Evolutionary conservation across 1,140 invertebrate species (phyloP).

Genomic region (Nymphalis io): DNA sequence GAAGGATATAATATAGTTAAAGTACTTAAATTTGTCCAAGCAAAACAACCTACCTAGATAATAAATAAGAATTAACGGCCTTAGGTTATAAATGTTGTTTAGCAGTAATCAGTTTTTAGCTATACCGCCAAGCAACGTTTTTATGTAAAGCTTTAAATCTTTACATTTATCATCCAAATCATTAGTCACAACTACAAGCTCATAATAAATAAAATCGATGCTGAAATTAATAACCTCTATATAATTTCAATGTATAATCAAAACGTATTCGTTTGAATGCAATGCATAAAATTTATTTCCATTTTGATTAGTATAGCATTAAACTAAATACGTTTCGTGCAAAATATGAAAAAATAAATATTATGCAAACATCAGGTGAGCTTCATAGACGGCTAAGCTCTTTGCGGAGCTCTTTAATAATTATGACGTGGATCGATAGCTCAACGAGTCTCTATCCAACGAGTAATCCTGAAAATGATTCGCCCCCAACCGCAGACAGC

Average conservation of each 20-base stretch:
- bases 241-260: too few species aligned
- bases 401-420: conserved; percentile 43
- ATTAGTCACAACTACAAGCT: too few species aligned
- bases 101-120: too few species aligned
- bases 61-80: too few species aligned
- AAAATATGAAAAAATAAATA: conserved; percentile 20
- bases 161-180: too few species aligned
- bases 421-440: conserved; percentile 43
- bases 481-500: conserved; percentile 33
- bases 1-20: too few species aligned
- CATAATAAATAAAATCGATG: neutral
- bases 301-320: neutral
- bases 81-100: too few species aligned
- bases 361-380: conserved; percentile 27
- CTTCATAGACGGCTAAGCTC: conserved; percentile 28
- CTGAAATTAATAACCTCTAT: neutral
- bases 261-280: neutral
- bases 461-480: conserved; percentile 40
- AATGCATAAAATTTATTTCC: neutral
- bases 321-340: neutral
- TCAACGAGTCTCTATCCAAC: conserved; percentile 31
- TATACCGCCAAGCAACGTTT: too few species aligned
- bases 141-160: too few species aligned
- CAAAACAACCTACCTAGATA: too few species aligned
- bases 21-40: too few species aligned